Conservation (phyloP, 2,113 vertebrate species). For the Catagonus wagneri region DNA sequence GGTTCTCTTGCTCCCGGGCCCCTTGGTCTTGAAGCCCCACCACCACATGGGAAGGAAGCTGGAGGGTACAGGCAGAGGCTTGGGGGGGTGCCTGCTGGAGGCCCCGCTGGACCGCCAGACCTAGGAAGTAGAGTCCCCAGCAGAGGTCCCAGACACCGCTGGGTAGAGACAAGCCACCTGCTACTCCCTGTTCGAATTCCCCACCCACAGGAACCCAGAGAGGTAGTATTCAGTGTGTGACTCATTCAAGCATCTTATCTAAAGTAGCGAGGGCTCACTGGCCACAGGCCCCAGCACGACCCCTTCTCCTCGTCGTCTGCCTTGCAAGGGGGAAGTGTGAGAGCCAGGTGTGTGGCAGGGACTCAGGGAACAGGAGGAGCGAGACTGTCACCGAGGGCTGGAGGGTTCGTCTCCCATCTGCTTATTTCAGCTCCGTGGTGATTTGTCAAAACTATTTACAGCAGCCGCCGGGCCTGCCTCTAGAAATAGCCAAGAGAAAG, state of each 20-base stretch:
- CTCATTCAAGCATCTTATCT: not conserved
- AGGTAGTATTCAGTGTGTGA: too few species aligned
- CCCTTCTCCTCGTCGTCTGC: not conserved
- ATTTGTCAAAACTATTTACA: not conserved
- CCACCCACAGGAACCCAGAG: not conserved
- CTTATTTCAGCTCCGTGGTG: not conserved
- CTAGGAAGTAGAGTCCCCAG: not conserved
- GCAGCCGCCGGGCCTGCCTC: not conserved
- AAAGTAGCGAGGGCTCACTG: not conserved
- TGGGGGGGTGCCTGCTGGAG: fast-evolving
- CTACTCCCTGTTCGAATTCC: not conserved
- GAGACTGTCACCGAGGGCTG: not conserved
- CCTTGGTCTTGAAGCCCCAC: not conserved
- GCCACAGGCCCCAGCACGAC: fast-evolving
- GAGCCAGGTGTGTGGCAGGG: not conserved
- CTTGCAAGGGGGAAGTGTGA: fast-evolving
- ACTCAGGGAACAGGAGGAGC: too few species aligned
- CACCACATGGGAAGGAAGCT: not conserved
- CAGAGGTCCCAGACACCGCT: fast-evolving
- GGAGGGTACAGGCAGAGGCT: not conserved
- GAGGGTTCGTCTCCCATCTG: not conserved
- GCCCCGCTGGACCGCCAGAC: not conserved
- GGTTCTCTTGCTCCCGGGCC: not conserved
- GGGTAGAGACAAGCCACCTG: not conserved
- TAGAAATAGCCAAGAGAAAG: not conserved